phyloP scores from a whole-genome alignment of 2,888 invertebrate species.

The Drosophila histrio region DNA sequence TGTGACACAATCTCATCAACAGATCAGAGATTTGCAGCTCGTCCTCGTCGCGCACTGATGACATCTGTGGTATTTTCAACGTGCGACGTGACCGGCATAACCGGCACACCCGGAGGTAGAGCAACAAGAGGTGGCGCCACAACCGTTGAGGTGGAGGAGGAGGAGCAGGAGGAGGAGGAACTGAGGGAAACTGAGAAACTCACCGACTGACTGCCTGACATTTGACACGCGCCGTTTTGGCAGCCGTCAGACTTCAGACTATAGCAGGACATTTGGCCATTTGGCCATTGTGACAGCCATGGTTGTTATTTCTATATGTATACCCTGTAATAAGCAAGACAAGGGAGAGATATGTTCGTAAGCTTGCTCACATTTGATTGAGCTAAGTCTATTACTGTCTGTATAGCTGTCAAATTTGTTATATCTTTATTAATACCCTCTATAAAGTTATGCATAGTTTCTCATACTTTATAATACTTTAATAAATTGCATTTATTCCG shows the following conservation, averaged over 20 bases:
- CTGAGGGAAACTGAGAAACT: slow-evolving; percentile 8
- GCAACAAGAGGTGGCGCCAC: background rate
- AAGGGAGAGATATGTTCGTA: background rate
- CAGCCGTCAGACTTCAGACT: slow-evolving; percentile 50
- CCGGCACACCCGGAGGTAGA: slow-evolving; percentile 22
- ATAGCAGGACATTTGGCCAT: slow-evolving; percentile 48
- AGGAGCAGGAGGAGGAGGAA: background rate
- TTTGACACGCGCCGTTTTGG: slow-evolving; percentile 76
- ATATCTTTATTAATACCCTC: too few relatives aligned
- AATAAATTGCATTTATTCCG: too few relatives aligned
- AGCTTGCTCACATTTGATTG: too few relatives aligned
- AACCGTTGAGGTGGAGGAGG: background rate
- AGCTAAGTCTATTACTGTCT: too few relatives aligned
- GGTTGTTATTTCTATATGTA: slow-evolving; percentile 37
- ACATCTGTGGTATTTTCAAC: slow-evolving; percentile 81
- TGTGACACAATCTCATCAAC: slow-evolving; percentile 80
- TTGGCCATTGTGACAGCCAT: slow-evolving; percentile 36
- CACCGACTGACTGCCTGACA: slow-evolving; percentile 62
- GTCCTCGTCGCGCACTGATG: slow-evolving; percentile 77
- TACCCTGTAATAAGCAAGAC: slow-evolving; percentile 19
- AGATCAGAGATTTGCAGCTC: slow-evolving; percentile 78
- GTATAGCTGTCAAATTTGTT: too few relatives aligned
- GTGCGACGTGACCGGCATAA: slow-evolving; percentile 81
- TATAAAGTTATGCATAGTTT: too few relatives aligned
- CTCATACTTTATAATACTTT: too few relatives aligned